phyloP scores from a whole-genome alignment of 2,888 invertebrate genomes.

The Cheilosia grossa region DNA sequence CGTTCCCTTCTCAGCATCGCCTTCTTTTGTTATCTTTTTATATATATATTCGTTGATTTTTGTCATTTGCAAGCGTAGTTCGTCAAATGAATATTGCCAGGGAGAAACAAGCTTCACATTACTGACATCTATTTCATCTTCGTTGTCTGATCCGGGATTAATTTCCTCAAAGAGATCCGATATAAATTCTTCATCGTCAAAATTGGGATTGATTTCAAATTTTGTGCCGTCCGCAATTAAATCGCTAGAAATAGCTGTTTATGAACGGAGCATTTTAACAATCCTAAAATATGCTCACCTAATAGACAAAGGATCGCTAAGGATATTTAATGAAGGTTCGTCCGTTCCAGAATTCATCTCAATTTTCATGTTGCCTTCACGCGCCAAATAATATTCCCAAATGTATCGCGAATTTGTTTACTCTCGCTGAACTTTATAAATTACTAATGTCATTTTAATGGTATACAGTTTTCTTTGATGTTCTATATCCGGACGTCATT shows the following conservation, averaged over 20 bases:
- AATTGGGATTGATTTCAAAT: constrained; percentile 80
- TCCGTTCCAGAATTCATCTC: constrained; percentile 28
- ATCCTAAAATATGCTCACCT: constrained; percentile 70
- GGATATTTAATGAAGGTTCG: constrained; percentile 58
- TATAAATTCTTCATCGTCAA: constrained; percentile 77
- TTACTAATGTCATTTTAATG: too few relatives aligned
- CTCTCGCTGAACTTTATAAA: not conserved
- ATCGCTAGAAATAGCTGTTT: constrained; percentile 74
- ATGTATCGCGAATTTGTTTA: not conserved
- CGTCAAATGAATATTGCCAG: constrained; percentile 80
- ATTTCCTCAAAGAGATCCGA: constrained; percentile 78
- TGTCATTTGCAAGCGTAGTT: constrained; percentile 79
- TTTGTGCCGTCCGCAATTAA: constrained; percentile 78
- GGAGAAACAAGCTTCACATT: constrained; percentile 78
- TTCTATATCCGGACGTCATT: too few relatives aligned
- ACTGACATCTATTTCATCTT: constrained; percentile 75
- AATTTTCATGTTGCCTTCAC: constrained; percentile 23
- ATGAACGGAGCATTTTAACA: not conserved
- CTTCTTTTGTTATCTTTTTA: constrained; percentile 79
- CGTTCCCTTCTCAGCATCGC: constrained; percentile 70
- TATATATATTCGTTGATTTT: constrained; percentile 77
- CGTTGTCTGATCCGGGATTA: constrained; percentile 76
- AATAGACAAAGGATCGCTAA: constrained; percentile 77
- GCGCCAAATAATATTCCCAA: constrained; percentile 1
- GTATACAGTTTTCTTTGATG: too few relatives aligned